Conservation (phyloP, 2,797 vertebrate species). For the Danio tinwini region DNA sequence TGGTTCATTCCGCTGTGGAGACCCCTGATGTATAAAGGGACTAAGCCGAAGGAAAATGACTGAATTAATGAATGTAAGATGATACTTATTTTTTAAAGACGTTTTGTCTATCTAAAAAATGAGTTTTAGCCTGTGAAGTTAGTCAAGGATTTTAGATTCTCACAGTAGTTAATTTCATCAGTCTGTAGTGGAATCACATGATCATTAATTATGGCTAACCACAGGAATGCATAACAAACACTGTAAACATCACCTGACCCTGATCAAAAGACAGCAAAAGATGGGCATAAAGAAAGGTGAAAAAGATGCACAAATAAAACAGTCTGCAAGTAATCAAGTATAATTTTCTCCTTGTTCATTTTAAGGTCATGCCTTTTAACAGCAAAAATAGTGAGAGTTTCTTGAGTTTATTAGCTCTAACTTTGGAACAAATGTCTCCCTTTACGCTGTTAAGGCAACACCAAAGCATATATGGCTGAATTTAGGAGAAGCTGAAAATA, state of each 20-base stretch:
- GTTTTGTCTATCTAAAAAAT: no score
- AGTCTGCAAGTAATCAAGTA: not conserved
- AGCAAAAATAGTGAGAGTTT: conserved; percentile 19
- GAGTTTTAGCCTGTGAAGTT: not conserved
- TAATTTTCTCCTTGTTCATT: not conserved
- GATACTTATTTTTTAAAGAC: no score
- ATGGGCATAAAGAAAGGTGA: not conserved
- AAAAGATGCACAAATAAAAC: not conserved
- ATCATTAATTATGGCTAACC: conserved; percentile 10
- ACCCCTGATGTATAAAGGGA: no score
- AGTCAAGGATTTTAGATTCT: not conserved
- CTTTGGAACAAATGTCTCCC: conserved; percentile 41
- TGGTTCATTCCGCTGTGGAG: no score
- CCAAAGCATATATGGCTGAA: conserved; percentile 21
- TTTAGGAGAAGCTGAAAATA: conserved; percentile 40
- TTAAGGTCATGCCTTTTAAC: not conserved
- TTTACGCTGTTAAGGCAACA: conserved; percentile 34
- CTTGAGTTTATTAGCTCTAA: conserved; percentile 38
- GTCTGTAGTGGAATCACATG: conserved; percentile 20
- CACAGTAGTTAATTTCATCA: conserved; percentile 17
- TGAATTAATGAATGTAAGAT: no score
- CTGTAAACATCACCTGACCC: conserved; percentile 16
- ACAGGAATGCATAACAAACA: conserved; percentile 7
- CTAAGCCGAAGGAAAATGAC: no score
- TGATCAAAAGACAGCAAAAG: not conserved